Percentiles rank a stretch among this genome's conserved stretches.
phyloP scores from a whole-genome alignment of 2,113 vertebrate genomes.

The Bubalus kerabau region DNA sequence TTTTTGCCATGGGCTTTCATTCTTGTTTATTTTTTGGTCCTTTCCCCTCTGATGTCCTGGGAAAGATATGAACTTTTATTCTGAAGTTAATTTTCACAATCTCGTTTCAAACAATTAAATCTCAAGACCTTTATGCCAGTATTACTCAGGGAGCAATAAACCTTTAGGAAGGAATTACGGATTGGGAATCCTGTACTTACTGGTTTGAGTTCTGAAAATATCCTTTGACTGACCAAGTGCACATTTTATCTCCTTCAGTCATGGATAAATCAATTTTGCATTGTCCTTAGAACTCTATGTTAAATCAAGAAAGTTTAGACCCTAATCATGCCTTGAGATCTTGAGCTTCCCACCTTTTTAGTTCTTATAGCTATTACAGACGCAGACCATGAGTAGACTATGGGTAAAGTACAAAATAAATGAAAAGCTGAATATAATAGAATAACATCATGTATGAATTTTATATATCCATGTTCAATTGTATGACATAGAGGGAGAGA shows the following conservation, averaged over 20 bases:
- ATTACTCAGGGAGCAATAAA: not conserved
- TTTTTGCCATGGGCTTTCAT: not conserved
- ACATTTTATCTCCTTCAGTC: not conserved
- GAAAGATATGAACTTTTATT: not conserved
- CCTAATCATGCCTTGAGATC: not conserved
- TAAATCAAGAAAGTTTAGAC: not conserved
- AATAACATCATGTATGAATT: not conserved
- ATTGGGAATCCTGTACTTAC: not conserved
- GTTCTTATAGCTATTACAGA: not conserved
- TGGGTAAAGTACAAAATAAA: not conserved
- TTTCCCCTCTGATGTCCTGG: not conserved
- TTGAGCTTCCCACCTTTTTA: not conserved
- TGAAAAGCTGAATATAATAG: not conserved
- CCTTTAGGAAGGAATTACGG: not conserved
- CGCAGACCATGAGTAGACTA: not conserved
- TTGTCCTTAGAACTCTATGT: not conserved
- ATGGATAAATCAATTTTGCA: not conserved
- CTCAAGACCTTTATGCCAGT: not conserved
- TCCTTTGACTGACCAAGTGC: not conserved
- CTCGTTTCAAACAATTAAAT: constrained; percentile 17
- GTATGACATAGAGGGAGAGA: not conserved
- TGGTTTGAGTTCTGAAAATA: not conserved
- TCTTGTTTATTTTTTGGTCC: not conserved
- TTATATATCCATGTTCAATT: not conserved
- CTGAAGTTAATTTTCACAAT: not conserved